These are phyloP conservation scores for Bovichtus variegatus DNA, from an alignment of 2,797 vertebrate species.

Conservation along the genomic window DNA sequence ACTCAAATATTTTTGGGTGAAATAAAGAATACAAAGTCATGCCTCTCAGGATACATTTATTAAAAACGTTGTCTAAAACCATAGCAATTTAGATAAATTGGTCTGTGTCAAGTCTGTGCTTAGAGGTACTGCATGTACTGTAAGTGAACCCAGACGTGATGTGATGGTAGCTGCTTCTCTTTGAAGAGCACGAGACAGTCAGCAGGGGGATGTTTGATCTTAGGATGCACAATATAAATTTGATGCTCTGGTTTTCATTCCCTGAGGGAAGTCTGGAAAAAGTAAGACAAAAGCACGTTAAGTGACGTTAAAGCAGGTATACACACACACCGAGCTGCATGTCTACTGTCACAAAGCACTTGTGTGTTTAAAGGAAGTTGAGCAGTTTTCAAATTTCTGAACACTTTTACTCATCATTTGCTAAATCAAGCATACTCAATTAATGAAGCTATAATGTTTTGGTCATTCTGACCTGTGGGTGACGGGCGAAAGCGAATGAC, in stretches of 20 bases:
- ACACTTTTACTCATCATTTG: not conserved
- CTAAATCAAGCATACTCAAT: not conserved
- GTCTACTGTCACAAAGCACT: not conserved
- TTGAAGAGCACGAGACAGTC: constrained; percentile 5
- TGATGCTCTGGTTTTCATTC: constrained; percentile 2
- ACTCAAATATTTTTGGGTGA: not conserved
- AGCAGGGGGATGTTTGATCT: constrained; percentile 8
- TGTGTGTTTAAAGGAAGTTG: not conserved
- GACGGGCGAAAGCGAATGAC: not conserved
- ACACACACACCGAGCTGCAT: not conserved
- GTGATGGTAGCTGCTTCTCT: not conserved
- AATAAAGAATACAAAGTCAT: not conserved
- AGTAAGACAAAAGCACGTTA: not conserved
- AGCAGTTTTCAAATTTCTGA: not conserved
- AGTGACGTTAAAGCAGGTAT: not conserved
- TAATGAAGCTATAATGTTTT: not conserved
- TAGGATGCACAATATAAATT: constrained; percentile 9
- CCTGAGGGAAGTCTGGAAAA: too few relatives aligned
- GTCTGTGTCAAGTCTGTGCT: not conserved
- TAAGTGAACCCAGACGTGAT: not conserved
- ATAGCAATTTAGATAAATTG: not conserved
- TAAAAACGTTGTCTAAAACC: not conserved
- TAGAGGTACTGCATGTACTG: not conserved
- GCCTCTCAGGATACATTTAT: not conserved
- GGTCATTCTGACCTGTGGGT: not conserved